A percentile compares a stretch with the other conserved stretches of the same genome.
phyloP scores from a whole-genome alignment of 2,113 vertebrate species.

The Drymodes brunneopygia region DNA sequence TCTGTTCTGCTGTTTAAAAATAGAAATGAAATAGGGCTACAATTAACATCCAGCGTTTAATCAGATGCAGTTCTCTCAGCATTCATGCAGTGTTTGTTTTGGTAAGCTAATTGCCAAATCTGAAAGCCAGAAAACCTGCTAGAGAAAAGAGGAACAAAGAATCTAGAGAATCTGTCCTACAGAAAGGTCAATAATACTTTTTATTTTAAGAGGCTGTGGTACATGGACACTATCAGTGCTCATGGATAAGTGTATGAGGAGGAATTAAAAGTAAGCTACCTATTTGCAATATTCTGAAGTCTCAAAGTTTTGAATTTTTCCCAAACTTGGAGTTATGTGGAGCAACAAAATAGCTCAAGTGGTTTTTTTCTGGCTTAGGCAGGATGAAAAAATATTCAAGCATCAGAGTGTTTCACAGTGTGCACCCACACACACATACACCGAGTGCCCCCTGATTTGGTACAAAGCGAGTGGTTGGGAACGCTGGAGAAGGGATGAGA shows the following conservation, averaged over 20 bases:
- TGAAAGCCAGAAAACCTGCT: background rate
- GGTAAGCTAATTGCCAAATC: slow-evolving; percentile 2
- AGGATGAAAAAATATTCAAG: background rate
- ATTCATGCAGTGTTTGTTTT: slow-evolving; percentile 40
- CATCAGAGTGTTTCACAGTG: background rate
- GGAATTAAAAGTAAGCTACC: background rate
- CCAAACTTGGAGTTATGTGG: background rate
- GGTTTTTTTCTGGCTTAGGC: background rate
- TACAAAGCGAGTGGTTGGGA: background rate
- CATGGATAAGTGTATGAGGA: background rate
- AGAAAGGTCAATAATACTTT: background rate
- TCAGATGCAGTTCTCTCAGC: slow-evolving; percentile 16
- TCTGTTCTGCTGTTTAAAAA: slow-evolving; percentile 42
- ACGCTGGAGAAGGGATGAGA: background rate
- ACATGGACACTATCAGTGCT: background rate
- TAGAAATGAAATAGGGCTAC: slow-evolving; percentile 31
- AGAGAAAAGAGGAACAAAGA: background rate
- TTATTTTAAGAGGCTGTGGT: background rate
- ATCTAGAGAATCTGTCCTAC: background rate
- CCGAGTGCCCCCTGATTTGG: too few species aligned
- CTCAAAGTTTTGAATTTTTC: background rate
- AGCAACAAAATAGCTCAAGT: background rate
- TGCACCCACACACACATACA: too few species aligned
- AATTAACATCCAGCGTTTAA: slow-evolving; percentile 25
- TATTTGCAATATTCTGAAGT: background rate